Base-by-base conservation (phyloP, 2,113 vertebrate species). In the Uria lomvia region DNA sequence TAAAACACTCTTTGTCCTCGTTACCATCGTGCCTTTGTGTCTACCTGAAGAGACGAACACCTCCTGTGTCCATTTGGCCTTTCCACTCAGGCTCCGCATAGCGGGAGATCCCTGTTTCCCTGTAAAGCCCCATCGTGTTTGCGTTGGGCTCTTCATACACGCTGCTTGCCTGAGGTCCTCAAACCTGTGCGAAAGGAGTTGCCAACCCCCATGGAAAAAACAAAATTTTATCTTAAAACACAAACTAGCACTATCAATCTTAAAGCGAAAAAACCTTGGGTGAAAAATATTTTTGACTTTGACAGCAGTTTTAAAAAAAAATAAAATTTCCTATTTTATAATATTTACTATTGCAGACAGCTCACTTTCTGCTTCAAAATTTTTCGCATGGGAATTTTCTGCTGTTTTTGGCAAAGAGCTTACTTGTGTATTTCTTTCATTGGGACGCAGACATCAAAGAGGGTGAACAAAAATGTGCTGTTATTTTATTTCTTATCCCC, bases 1-100 rank as follows among this genome's bases (percentile, higher is more conserved):
- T 52, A 49, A 42, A 74, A 55, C 3, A 1, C 8, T 34, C 23
- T 27, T 65, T 70, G 29, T 27, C 32, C 47, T 71, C 15, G 3
- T 75, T 62, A 22, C 22, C 23, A 11, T 5, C 18, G 26, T 60
- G 17, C 34, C 10, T 56, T n/a, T 23, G 19, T 27, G 43, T 15
- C 38, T 65, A 5, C 65, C 30, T 27, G 20, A 47, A 43, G 29
- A 63, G 32, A 32, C 11, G 12, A 26, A 15, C 21, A 3, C 7
- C 19, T 8, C 8, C 2, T 5, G 36, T 15, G n/a, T 21, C 36
- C 2, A 0, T 40, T 5, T 34, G 43, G 30, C 58, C 52, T 66
- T 63, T 49, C 56, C 5, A 0, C 19, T 38, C 2, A 2, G 36
- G 30, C 4, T 6, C 32, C 34, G 21, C 6, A 0, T 1, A 32